A percentile compares a stretch with the other conserved stretches of the same genome.
Conservation (phyloP, 2,888 invertebrate genomes). For the Fragum whitleyi region DNA sequence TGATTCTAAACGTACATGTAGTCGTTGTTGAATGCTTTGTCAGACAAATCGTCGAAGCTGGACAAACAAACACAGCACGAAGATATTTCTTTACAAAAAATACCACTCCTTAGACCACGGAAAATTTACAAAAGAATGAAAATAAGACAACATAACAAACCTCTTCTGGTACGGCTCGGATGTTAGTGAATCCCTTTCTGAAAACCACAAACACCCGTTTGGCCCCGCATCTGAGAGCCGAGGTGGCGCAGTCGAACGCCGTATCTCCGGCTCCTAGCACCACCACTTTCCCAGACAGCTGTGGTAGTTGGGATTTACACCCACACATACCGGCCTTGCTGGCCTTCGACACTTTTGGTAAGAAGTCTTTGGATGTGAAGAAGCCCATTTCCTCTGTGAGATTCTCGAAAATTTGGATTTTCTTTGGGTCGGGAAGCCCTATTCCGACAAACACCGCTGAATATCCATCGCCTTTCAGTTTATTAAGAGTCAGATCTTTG, state of each 20-base stretch:
- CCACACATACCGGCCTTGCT: conserved; percentile 96
- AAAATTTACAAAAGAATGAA: too few species aligned
- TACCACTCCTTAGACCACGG: too few species aligned
- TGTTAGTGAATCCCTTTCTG: conserved; percentile 96
- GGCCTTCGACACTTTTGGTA: conserved; percentile 92
- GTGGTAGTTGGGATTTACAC: conserved; percentile 91
- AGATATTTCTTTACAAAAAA: too few species aligned
- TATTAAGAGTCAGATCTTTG: conserved; percentile 86
- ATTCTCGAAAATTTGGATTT: conserved; percentile 89
- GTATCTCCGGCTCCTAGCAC: conserved; percentile 99
- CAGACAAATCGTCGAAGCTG: too few species aligned
- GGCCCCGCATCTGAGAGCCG: conserved; percentile 97
- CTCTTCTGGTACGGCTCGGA: conserved; percentile 99
- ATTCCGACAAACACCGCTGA: conserved; percentile 90
- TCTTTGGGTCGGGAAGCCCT: conserved; percentile 96
- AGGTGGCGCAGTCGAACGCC: conserved; percentile 99
- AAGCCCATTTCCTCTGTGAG: conserved; percentile 94
- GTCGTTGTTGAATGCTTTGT: too few species aligned
- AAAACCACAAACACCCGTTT: conserved; percentile 96
- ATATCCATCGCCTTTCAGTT: conserved; percentile 89
- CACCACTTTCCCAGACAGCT: conserved; percentile 90
- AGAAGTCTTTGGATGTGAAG: conserved; percentile 96
- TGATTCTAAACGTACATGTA: too few species aligned
- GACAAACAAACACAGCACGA: too few species aligned
- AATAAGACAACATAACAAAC: too few species aligned